Percentiles rank a stretch among this genome's conserved stretches.
Evolutionary conservation across 2,113 vertebrate species (phyloP).

Genomic region (human): DNA sequence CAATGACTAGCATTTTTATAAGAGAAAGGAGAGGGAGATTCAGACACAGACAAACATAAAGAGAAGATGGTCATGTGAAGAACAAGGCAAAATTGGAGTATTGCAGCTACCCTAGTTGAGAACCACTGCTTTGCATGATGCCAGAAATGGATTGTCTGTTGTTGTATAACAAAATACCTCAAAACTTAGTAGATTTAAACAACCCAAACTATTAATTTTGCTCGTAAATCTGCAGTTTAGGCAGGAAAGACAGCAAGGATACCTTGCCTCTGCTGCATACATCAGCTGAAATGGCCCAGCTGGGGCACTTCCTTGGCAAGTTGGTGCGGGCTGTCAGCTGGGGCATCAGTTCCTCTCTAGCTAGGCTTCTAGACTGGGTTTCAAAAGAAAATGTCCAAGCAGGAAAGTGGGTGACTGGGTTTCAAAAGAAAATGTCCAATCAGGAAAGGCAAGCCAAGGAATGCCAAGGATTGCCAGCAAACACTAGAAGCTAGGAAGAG

Average conservation of each 20-base stretch:
- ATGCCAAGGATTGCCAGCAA: background rate
- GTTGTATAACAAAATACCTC: background rate
- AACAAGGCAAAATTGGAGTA: background rate
- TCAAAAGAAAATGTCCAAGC: background rate
- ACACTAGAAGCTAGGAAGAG: background rate
- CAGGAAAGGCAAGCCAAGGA: background rate
- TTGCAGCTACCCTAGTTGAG: background rate
- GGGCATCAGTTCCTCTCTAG: background rate
- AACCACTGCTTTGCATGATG: background rate
- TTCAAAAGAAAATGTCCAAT: background rate
- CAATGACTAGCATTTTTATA: background rate
- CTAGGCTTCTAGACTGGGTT: background rate
- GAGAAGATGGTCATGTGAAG: background rate
- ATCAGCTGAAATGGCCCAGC: background rate
- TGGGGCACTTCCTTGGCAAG: too few relatives aligned
- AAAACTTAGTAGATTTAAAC: background rate
- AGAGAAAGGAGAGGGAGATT: background rate
- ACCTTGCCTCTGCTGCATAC: background rate
- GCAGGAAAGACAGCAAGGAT: background rate
- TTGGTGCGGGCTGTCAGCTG: background rate
- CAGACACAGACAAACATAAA: background rate
- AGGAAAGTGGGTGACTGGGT: background rate
- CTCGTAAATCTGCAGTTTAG: background rate
- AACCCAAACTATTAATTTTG: conserved; percentile 3
- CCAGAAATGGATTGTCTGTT: background rate